Conservation (phyloP, 1,140 invertebrate genomes). For the Pseudomyrmex sp. region DNA sequence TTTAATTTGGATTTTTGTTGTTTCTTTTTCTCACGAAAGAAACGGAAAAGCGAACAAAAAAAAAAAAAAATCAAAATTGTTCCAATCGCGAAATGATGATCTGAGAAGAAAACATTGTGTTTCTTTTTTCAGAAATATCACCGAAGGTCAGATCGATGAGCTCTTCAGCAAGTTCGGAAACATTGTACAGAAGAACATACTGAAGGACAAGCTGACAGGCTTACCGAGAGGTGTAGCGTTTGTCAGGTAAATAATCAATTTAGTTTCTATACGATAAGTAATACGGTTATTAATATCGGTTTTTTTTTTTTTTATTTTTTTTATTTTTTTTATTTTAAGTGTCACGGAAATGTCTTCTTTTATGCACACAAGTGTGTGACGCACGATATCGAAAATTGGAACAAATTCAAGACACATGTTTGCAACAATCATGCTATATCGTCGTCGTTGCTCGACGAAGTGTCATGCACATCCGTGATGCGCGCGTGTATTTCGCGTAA, state of each 20-base stretch:
- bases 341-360: neutral
- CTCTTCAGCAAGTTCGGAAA: constrained; percentile 94
- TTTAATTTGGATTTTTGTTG: too few species aligned
- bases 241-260: constrained; percentile 89
- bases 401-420: constrained; percentile 69
- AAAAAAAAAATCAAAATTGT: too few species aligned
- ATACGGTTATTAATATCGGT: neutral
- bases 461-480: neutral
- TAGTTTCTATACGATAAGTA: neutral
- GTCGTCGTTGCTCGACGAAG: constrained; percentile 75
- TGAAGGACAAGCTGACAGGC: constrained; percentile 94
- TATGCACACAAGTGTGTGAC: neutral
- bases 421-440: constrained; percentile 51
- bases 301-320: neutral
- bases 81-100: too few species aligned
- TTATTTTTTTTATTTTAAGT: neutral
- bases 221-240: constrained; percentile 95
- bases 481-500: constrained; percentile 71
- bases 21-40: too few species aligned
- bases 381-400: constrained; percentile 58
- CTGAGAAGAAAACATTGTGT: neutral
- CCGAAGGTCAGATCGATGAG: constrained; percentile 92
- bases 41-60: too few species aligned
- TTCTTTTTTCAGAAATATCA: constrained; percentile 87
- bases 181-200: constrained; percentile 95